Conservation (phyloP, 2,888 invertebrate species). For the Meteorus cinctellus region DNA sequence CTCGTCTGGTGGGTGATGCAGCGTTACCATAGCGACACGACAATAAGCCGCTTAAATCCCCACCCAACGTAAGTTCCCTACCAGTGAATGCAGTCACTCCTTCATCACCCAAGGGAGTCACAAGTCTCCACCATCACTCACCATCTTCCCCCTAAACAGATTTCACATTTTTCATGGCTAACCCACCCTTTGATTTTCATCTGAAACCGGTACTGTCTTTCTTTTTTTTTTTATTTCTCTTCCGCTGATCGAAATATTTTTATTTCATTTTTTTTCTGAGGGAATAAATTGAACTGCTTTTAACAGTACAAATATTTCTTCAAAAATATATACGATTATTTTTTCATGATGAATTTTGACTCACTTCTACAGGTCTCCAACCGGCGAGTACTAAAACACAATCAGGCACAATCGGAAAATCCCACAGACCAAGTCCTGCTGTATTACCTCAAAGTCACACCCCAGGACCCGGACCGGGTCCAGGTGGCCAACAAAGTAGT, state of each 20-base stretch:
- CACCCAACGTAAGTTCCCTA: slow-evolving; percentile 53
- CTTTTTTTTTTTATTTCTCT: slow-evolving; percentile 20
- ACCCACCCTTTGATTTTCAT: slow-evolving; percentile 28
- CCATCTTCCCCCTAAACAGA: slow-evolving; percentile 35
- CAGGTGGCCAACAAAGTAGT: slow-evolving; percentile 71
- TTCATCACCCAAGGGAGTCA: slow-evolving; percentile 58
- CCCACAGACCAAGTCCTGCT: slow-evolving; percentile 70
- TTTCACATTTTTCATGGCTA: slow-evolving; percentile 41
- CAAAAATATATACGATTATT: slow-evolving; percentile 21
- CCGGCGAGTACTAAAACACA: slow-evolving; percentile 69
- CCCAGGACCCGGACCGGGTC: slow-evolving; percentile 67
- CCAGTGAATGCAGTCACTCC: slow-evolving; percentile 43
- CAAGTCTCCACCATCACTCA: slow-evolving; percentile 47
- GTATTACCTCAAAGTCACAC: slow-evolving; percentile 71
- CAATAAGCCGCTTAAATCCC: slow-evolving; percentile 71
- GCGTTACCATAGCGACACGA: slow-evolving; percentile 72
- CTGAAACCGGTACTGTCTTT: neutral
- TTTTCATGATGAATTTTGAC: neutral
- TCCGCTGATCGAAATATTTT: slow-evolving; percentile 24
- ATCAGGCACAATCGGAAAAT: slow-evolving; percentile 68
- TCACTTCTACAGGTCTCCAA: slow-evolving; percentile 64
- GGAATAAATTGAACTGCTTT: neutral
- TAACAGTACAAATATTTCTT: neutral
- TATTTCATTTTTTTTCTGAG: slow-evolving; percentile 26
- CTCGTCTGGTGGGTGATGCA: slow-evolving; percentile 24